These are phyloP conservation scores for Pelosia muscerda DNA, from an alignment of 2,888 invertebrate genomes.

Conservation along the genomic window DNA sequence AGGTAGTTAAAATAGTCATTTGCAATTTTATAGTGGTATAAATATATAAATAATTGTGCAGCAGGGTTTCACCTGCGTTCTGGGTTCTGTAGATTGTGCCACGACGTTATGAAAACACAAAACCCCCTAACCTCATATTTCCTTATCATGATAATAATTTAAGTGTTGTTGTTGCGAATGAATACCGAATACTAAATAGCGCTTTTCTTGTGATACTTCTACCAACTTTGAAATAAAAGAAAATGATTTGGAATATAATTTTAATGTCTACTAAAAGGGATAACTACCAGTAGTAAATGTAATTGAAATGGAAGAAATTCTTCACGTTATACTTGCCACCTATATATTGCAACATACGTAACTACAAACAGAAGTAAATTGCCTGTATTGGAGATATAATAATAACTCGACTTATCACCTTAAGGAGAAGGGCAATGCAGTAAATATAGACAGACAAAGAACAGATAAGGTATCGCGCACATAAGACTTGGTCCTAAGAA, in stretches of 20 bases:
- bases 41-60: not conserved
- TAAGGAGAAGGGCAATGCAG: not conserved
- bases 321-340: not conserved
- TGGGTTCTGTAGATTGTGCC: not conserved
- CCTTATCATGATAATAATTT: too few relatives aligned
- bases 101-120: not conserved
- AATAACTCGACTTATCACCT: not conserved
- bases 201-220: too few relatives aligned
- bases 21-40: not conserved
- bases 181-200: too few relatives aligned
- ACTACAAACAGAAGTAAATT: not conserved
- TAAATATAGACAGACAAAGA: not conserved
- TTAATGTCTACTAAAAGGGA: not conserved
- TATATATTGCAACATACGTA: not conserved
- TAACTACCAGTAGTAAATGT: constrained; percentile 6
- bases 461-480: not conserved
- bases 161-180: too few relatives aligned
- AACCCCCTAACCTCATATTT: too few relatives aligned
- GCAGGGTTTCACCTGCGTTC: not conserved
- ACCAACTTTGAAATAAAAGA: too few relatives aligned
- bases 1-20: constrained; percentile 13
- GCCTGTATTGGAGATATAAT: not conserved
- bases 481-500: too few relatives aligned
- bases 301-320: not conserved
- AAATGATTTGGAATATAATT: too few relatives aligned